Base-by-base conservation (phyloP, 2,888 invertebrate genomes). In the Cheilosia urbana region DNA sequence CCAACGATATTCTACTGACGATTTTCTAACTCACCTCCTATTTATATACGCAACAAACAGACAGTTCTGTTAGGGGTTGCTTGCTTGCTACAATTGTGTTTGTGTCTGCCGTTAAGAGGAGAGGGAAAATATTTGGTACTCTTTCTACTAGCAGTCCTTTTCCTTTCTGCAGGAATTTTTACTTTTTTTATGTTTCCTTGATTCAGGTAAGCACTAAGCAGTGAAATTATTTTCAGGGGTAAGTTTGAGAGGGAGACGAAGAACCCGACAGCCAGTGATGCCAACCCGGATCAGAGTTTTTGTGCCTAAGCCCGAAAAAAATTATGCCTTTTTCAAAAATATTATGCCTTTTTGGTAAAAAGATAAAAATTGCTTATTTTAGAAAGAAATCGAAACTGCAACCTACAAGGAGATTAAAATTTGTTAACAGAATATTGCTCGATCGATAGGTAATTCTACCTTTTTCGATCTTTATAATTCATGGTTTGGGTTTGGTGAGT, bases 1-100 rank as follows among this genome's bases (percentile, higher is more conserved):
- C 40, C 34, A 68, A 75, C 68, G 47, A 63, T 58, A 47, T 55
- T 75, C 81, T 69, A 81, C 81, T 81, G 81, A 81, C 73, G n/a
- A 51, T 57, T 81, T 75, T 63, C n/a, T 17, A 11, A 17, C 19
- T 45, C 40, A 24, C 24, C n/a, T 37, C 47, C 24, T 51, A 49
- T 62, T 79, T 79, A 58, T 66, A 80, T 58, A 37, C 21, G 30
- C 4, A 65, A n/a, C 17, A 11, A 34, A 3, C 57, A 15, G 6
- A 51, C 53, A 2, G 5, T 45, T 45, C 24, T 45, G 47, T 51
- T 68, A 73, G 68, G 80, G 80, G 80, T 73, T 62, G 69, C 19
- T 69, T n/a, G 24, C 53, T 72, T 60, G 62, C 27, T 62, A 51
- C 55, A 45, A 7, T 68, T n/a, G n/a, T 45, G 13, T 7, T 68